These are phyloP conservation scores for Sisor rabdophorus DNA, from an alignment of 2,113 vertebrate genomes.

Conservation along the genomic window DNA sequence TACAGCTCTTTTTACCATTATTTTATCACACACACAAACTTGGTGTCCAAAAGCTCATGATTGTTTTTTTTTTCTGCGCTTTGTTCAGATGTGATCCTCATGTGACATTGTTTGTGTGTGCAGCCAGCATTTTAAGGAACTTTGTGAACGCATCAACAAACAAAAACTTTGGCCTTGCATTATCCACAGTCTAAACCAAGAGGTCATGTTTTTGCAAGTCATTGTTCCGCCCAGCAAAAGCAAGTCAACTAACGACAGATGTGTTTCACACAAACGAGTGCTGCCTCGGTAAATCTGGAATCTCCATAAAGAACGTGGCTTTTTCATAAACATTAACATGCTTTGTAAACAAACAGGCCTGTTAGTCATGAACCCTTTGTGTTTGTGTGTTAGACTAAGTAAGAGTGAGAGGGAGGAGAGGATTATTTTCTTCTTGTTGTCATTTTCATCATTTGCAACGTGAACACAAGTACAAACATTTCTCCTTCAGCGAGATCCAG, in stretches of 20 bases:
- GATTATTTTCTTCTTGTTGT: slow-evolving; percentile 6
- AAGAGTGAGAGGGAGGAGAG: background rate
- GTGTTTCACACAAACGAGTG: slow-evolving; percentile 55
- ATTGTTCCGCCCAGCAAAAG: slow-evolving; percentile 53
- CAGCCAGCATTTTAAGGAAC: slow-evolving; percentile 58
- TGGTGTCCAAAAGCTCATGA: slow-evolving; percentile 53
- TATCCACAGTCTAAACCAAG: slow-evolving; percentile 73
- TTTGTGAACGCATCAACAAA: slow-evolving; percentile 64
- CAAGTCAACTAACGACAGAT: slow-evolving; percentile 60
- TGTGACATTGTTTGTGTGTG: slow-evolving; percentile 51
- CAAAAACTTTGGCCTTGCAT: slow-evolving; percentile 68
- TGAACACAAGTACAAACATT: slow-evolving; percentile 12
- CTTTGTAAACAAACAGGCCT: slow-evolving; percentile 59
- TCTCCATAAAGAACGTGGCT: slow-evolving; percentile 55
- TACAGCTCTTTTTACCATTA: background rate
- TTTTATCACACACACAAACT: slow-evolving; percentile 6
- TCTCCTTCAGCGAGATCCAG: slow-evolving; percentile 12
- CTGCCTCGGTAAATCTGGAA: slow-evolving; percentile 55
- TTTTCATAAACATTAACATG: slow-evolving; percentile 50
- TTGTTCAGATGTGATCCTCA: slow-evolving; percentile 59
- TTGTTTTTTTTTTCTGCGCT: slow-evolving; percentile 57
- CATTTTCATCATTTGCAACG: background rate
- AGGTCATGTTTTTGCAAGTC: slow-evolving; percentile 69
- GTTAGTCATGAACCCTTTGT: slow-evolving; percentile 42
- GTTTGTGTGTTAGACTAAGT: background rate